Percentiles rank a stretch among this genome's conserved stretches.
Conservation (phyloP, 2,113 vertebrate species). For the Sceloporus tristichus region DNA sequence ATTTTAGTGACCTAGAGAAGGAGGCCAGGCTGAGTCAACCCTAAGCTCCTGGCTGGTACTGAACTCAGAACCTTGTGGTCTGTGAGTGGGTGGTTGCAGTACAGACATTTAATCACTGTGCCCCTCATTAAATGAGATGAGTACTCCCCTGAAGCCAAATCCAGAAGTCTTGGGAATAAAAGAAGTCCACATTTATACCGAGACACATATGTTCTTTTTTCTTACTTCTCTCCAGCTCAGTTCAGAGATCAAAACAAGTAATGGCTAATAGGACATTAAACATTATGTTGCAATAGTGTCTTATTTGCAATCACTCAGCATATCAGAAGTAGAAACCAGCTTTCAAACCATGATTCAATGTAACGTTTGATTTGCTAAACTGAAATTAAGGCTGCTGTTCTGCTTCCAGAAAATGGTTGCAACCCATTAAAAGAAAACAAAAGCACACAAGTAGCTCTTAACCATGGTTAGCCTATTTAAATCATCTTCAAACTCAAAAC, state of each 20-base stretch:
- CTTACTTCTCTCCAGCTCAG: not conserved
- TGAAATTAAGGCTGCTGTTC: not conserved
- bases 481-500: not conserved
- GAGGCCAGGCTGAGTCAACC: too few relatives aligned
- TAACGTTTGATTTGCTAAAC: not conserved
- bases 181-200: too few relatives aligned
- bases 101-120: too few relatives aligned
- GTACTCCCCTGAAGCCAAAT: not conserved
- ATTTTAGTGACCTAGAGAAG: too few relatives aligned
- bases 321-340: not conserved
- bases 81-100: too few relatives aligned
- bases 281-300: not conserved
- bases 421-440: not conserved
- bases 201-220: not conserved
- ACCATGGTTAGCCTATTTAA: not conserved
- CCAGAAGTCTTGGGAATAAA: not conserved
- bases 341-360: not conserved
- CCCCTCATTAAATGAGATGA: not conserved
- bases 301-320: not conserved
- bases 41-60: too few relatives aligned
- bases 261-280: not conserved
- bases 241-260: not conserved
- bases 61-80: too few relatives aligned
- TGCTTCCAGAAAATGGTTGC: too few relatives aligned
- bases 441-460: not conserved